Evolutionary conservation across 2,113 vertebrate genomes (phyloP).

Genomic region (Rostratula benghalensis): DNA sequence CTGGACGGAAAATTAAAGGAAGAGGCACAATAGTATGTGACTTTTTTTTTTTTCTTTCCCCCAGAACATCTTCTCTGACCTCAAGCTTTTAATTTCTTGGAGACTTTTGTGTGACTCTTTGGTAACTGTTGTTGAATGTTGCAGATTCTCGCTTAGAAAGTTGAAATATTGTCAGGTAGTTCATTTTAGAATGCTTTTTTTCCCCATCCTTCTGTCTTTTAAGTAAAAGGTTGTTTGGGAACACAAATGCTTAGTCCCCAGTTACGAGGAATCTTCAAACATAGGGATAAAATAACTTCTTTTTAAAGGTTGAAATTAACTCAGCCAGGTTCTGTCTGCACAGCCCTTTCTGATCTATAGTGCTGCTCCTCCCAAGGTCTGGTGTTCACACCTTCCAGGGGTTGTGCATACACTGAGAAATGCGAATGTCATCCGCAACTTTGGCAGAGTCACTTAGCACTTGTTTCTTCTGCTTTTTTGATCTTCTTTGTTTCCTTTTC

Average conservation of each 20-base stretch:
- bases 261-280: background rate
- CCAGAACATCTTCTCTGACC: background rate
- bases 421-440: background rate
- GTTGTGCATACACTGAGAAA: background rate
- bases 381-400: background rate
- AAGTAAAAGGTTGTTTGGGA: background rate
- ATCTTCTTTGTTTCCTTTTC: no score
- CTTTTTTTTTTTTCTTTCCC: background rate
- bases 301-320: background rate
- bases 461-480: background rate
- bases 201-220: background rate
- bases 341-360: background rate
- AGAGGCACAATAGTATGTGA: conserved; percentile 93
- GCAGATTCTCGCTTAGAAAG: background rate
- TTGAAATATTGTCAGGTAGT: background rate
- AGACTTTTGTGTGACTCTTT: background rate
- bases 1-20: conserved; percentile 95
- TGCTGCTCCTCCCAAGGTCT: background rate
- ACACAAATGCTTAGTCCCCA: background rate
- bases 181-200: background rate
- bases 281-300: background rate
- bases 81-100: background rate
- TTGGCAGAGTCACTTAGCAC: background rate
- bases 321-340: background rate
- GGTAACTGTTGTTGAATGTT: background rate